Evolutionary conservation across 2,888 invertebrate species (phyloP), one percentile per base, ranked within the genome.

Genomic region (Melinaea menophilus): DNA sequence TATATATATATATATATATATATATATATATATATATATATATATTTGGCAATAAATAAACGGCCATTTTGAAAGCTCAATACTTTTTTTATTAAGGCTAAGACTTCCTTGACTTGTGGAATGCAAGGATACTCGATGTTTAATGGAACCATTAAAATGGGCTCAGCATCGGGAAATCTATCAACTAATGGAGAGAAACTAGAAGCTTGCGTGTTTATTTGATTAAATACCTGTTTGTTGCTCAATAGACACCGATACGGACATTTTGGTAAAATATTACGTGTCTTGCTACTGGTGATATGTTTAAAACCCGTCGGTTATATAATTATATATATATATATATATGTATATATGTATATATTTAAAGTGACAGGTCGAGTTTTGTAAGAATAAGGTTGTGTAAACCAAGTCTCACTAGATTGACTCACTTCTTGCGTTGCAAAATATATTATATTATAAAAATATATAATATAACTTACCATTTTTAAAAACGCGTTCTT

Each of bases 191-290:
- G 72, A 77, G 81, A 78, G 84, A 85, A 85, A 85, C 79, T 80
- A 68, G 66, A 66, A 70, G 69, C 71, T 72, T 22, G 22, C 22
- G 77, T 76, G 75, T 76, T 76, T 70, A 70, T 72, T 70, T 73
- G 77, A 79, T 81, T 79, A 76, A 64, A 76, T 73, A 84, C 83
- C 82, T 75, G 84, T 84, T 78, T 72, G 79, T 85, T 87, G 84
- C 79, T 71, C 76, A 83, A 86, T 76, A 73, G 75, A 73, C 73
- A 73, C 74, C 66, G 61, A 60, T 59, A 51, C 47, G 22, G 59
- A 63, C 35, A 59, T 67, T 73, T 74, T 64, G 69, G 71, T 72
- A 74, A 75, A 72, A 72, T 22, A 22, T 22, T 22, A 22, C 22
- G 22, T 22, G 71, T 69, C 62, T 54, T 60, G 55, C 59, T 63